Evolutionary conservation across 2,888 invertebrate genomes (phyloP).

Genomic region (Alsophila aescularia): DNA sequence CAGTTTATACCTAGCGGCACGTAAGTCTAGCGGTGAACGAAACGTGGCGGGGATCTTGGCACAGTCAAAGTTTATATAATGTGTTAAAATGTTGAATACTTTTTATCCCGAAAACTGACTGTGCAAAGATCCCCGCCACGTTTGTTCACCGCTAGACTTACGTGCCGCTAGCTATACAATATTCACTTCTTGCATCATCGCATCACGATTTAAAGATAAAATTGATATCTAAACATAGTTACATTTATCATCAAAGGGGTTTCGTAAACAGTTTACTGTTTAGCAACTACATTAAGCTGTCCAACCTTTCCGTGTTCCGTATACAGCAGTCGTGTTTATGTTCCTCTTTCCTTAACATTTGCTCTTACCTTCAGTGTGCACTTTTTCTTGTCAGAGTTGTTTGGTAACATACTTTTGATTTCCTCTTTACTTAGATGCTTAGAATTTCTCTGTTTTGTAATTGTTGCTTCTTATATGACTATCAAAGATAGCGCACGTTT

Average conservation of each 20-base stretch:
- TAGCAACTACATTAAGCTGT: constrained; percentile 27
- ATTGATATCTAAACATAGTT: background rate
- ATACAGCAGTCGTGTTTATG: constrained; percentile 8
- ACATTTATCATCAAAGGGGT: background rate
- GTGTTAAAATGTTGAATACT: too few relatives aligned
- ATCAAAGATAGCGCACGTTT: background rate
- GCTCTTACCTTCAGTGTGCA: constrained; percentile 18
- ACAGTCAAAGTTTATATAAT: too few relatives aligned
- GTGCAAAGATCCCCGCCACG: too few relatives aligned
- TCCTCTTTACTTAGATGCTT: constrained; percentile 9
- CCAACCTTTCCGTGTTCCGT: constrained; percentile 32
- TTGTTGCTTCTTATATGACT: background rate
- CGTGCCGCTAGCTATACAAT: too few relatives aligned
- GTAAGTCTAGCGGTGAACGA: too few relatives aligned
- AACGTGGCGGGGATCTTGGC: too few relatives aligned
- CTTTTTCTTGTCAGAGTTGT: constrained; percentile 27
- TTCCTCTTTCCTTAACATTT: constrained; percentile 15
- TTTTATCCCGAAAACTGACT: too few relatives aligned
- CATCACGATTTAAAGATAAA: background rate
- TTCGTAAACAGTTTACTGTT: constrained; percentile 4
- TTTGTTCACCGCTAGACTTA: too few relatives aligned
- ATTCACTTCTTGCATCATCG: background rate
- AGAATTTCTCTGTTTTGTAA: background rate
- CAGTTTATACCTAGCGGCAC: too few relatives aligned
- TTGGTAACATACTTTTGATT: constrained; percentile 27